Base-by-base conservation (phyloP, 64 coral and sea anemone species). In the Anthopleura sola region DNA sequence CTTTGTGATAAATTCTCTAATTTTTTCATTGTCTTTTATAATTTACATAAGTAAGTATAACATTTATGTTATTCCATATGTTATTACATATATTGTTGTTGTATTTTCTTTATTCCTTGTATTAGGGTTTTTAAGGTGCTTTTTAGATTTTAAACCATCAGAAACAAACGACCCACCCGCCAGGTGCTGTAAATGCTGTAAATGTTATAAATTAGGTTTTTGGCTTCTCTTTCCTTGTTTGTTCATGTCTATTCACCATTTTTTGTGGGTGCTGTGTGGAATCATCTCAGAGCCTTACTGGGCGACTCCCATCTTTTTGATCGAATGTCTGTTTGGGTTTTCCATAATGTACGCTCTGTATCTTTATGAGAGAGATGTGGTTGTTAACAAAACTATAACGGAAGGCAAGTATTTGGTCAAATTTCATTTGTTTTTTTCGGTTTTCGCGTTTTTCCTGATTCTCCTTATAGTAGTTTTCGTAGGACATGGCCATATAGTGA, bases 281-380 rank as follows among this genome's bases (percentile, higher is more conserved):
- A 79, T 90, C 28, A 82, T 90, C 23, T 86, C 87, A 16, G 92
- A 93, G 21, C 92, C 92, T 0, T 90, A 75, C 37, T 93, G 92
- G 92, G 92, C 92, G 5, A 29, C 89, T 1, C 92, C 92, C 44
- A 40, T 93, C 21, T 79, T 79, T 23, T 79, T 48, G 24, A 24
- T 38, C 2, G 36, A 79, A 9, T 79, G 38, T 13, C 24, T 79
- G 44, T 38, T 79, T 20, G 24, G 18, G 20, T 79, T 79, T 40
- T 79, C 76, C 10, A 71, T 71, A 36, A 71, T 71, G 66, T 71
- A 71, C 29, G 33, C 24, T 9, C n/a, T 71, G 2, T 71, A 32
- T 71, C 66, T 71, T 71, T 71, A 71, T 34, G 66, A 71, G 66
- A 71, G 33, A 71, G 66, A 71, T 71, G 66, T 71, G 14, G 13